These are phyloP conservation scores for Pitangus sulphuratus DNA, from an alignment of 2,797 vertebrate genomes.

Conservation along the genomic window DNA sequence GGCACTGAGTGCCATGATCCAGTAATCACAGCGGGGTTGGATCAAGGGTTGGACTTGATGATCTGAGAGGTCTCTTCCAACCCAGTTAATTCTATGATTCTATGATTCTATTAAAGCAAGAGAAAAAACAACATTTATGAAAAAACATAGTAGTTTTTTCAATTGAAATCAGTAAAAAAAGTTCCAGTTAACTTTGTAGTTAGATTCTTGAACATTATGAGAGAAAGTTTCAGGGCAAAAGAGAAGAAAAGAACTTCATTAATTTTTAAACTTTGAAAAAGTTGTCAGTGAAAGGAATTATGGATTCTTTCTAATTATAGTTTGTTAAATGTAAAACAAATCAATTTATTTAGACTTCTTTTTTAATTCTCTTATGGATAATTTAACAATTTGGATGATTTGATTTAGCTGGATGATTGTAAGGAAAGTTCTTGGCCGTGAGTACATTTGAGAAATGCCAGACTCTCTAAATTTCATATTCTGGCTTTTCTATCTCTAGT, in stretches of 20 bases:
- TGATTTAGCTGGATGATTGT: background rate
- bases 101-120: too few relatives aligned
- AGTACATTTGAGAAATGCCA: background rate
- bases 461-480: background rate
- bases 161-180: background rate
- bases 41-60: too few relatives aligned
- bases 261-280: background rate
- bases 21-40: too few relatives aligned
- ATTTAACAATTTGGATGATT: slow-evolving; percentile 3
- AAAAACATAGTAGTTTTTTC: background rate
- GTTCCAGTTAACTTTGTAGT: background rate
- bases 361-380: slow-evolving; percentile 2
- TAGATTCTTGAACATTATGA: background rate
- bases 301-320: background rate
- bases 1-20: too few relatives aligned
- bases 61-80: too few relatives aligned
- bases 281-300: background rate
- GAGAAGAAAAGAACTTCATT: background rate
- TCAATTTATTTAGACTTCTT: slow-evolving; percentile 26
- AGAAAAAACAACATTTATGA: background rate
- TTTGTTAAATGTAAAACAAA: slow-evolving; percentile 30
- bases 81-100: too few relatives aligned
- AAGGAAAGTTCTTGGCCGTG: background rate
- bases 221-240: background rate
- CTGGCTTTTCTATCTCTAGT: background rate